phyloP scores from a whole-genome alignment of 2,113 vertebrate genomes.

The Beaufortia kweichowensis region DNA sequence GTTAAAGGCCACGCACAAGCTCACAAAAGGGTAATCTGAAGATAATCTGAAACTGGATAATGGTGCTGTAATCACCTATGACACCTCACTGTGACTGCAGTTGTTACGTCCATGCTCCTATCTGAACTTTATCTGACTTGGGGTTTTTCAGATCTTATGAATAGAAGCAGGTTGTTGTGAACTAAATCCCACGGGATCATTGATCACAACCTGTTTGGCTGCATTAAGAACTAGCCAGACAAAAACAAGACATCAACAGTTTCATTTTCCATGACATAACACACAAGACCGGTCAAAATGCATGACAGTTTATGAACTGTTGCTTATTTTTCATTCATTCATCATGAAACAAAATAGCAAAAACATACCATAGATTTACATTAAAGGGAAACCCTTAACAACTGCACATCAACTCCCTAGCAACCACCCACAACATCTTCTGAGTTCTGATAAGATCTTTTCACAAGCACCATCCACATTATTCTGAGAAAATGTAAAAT shows the following conservation, averaged over 20 bases:
- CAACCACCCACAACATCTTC: neutral
- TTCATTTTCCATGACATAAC: neutral
- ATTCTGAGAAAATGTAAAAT: neutral
- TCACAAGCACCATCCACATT: neutral
- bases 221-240: neutral
- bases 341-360: too few relatives aligned
- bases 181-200: neutral
- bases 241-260: neutral
- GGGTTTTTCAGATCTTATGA: neutral
- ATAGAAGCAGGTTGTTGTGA: neutral
- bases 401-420: too few relatives aligned
- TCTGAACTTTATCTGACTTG: neutral
- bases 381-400: too few relatives aligned
- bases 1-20: conserved; percentile 1
- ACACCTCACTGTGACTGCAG: neutral
- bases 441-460: too few relatives aligned
- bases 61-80: neutral
- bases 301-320: neutral
- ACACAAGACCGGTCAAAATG: neutral
- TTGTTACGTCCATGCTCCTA: neutral
- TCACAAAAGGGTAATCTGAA: neutral
- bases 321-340: too few relatives aligned
- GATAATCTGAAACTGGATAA: conserved; percentile 30
- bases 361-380: too few relatives aligned
- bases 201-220: conserved; percentile 8